Conservation (phyloP, 2,113 vertebrate genomes). For the Corythoichthys haematopterus region DNA sequence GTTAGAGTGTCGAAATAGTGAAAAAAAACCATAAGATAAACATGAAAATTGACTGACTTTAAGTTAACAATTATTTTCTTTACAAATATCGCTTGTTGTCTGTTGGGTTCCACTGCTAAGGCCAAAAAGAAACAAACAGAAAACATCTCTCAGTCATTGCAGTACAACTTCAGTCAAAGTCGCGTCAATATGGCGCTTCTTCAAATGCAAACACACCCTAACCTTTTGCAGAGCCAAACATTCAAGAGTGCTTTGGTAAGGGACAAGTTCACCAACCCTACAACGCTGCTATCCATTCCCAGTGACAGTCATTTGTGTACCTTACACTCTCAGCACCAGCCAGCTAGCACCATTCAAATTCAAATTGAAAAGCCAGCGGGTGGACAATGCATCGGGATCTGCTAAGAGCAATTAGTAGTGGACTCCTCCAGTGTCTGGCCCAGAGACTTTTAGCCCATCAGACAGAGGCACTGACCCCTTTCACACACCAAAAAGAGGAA, state of each 20-base stretch:
- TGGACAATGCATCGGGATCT: conserved; percentile 60
- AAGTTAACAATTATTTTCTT: background rate
- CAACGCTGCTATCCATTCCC: conserved; percentile 59
- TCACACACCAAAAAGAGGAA: conserved; percentile 56
- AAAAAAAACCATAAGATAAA: conserved; percentile 3
- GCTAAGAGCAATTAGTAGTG: conserved; percentile 70
- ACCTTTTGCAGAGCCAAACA: conserved; percentile 64
- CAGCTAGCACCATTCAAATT: conserved; percentile 73
- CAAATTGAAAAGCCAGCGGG: conserved; percentile 67
- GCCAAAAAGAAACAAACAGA: conserved; percentile 39
- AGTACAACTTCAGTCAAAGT: conserved; percentile 44
- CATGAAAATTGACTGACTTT: background rate
- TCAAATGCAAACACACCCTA: conserved; percentile 52
- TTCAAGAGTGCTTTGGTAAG: conserved; percentile 62
- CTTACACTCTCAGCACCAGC: conserved; percentile 71
- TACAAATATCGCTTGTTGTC: background rate
- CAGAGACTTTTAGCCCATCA: conserved; percentile 66
- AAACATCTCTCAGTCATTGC: conserved; percentile 42
- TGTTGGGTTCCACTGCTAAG: background rate
- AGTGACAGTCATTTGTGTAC: conserved; percentile 75
- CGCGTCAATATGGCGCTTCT: conserved; percentile 50
- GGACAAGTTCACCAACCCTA: conserved; percentile 55
- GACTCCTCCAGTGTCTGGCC: conserved; percentile 67
- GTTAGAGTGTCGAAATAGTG: conserved; percentile 11
- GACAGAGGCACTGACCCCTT: conserved; percentile 69